phyloP scores from a whole-genome alignment of 2,888 invertebrate genomes.

The Papilio protenor region DNA sequence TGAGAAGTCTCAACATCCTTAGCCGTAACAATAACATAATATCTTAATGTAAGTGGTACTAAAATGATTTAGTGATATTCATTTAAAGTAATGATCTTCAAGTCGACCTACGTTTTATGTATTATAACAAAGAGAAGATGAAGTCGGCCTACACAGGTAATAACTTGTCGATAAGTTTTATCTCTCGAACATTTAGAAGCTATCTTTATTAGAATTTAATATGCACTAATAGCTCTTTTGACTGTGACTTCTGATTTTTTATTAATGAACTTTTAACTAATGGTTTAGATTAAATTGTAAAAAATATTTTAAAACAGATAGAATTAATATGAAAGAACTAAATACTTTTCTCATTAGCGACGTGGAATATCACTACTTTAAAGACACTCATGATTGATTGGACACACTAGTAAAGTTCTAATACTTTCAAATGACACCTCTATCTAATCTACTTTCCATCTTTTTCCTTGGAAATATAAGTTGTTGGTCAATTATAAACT shows the following conservation, averaged over 20 bases:
- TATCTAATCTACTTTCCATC: conserved; percentile 20
- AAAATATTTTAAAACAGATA: not conserved
- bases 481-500: conserved; percentile 37
- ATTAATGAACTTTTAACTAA: not conserved
- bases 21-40: too few relatives aligned
- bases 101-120: not conserved
- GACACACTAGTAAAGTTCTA: not conserved
- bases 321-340: not conserved
- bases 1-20: not conserved
- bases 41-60: too few relatives aligned
- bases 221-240: not conserved
- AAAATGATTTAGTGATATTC: too few relatives aligned
- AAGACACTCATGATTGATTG: conserved; percentile 12
- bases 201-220: conserved; percentile 10
- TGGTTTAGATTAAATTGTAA: not conserved
- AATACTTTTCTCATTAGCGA: not conserved
- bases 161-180: conserved; percentile 9
- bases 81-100: not conserved
- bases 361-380: not conserved
- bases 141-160: not conserved
- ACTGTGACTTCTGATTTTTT: not conserved
- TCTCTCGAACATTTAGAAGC: not conserved
- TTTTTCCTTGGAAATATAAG: conserved; percentile 28
- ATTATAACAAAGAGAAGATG: not conserved
- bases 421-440: conserved; percentile 12